Evolutionary conservation across 2,888 invertebrate species (phyloP).

Genomic region (Aphidius colemani): DNA sequence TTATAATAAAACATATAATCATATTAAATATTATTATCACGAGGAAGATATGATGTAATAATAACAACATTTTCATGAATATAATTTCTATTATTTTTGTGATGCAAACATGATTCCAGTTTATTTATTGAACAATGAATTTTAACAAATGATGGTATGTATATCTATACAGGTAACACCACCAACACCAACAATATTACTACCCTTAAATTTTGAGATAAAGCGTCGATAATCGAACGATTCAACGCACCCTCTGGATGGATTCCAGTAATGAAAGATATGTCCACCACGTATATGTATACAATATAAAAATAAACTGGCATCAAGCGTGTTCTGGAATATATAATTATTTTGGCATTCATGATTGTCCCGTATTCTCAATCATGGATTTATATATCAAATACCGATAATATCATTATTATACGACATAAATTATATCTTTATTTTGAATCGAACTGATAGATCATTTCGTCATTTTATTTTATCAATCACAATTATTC

Average conservation of each 20-base stretch:
- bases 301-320: constrained; percentile 29
- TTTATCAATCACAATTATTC: too few relatives aligned
- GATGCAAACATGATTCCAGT: too few relatives aligned
- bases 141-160: not conserved
- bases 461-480: too few relatives aligned
- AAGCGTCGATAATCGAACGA: constrained; percentile 33
- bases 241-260: constrained; percentile 28
- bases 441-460: too few relatives aligned
- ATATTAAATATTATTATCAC: not conserved
- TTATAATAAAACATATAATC: not conserved
- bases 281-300: constrained; percentile 26
- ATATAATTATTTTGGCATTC: constrained; percentile 30
- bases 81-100: not conserved
- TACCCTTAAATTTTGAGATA: constrained; percentile 21
- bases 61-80: not conserved
- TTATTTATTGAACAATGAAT: not conserved
- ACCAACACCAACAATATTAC: not conserved
- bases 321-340: constrained; percentile 29
- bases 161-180: not conserved
- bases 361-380: not conserved
- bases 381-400: not conserved
- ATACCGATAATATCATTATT: too few relatives aligned
- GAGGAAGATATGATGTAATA: too few relatives aligned
- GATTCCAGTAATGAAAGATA: constrained; percentile 23
- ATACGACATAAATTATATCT: too few relatives aligned